These are phyloP conservation scores for Xiphorhynchus elegans DNA, from an alignment of 2,113 vertebrate genomes.

Conservation along the genomic window DNA sequence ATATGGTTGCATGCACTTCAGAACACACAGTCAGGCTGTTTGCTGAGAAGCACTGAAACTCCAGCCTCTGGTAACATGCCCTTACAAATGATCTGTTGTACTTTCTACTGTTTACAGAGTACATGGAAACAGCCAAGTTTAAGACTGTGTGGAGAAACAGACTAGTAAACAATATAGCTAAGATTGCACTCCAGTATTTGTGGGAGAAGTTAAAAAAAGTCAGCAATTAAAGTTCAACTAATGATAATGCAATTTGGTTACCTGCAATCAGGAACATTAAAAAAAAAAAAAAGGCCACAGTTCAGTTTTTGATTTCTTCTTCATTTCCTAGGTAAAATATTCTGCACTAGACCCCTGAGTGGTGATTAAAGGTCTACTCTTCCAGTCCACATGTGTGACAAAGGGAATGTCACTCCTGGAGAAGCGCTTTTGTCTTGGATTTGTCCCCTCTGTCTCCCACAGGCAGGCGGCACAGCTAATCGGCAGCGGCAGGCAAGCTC, in stretches of 20 bases:
- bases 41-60: background rate
- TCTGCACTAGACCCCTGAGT: background rate
- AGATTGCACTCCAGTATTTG: background rate
- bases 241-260: background rate
- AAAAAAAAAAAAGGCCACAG: background rate
- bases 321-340: background rate
- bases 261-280: background rate
- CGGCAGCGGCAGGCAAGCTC: background rate
- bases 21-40: background rate
- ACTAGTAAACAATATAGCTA: background rate
- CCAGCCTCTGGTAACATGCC: background rate
- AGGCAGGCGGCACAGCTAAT: background rate
- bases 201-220: background rate
- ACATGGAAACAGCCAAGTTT: background rate
- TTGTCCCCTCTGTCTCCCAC: background rate
- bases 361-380: background rate
- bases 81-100: background rate
- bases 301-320: background rate
- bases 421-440: background rate
- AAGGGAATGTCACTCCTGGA: background rate
- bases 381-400: background rate
- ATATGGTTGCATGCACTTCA: background rate
- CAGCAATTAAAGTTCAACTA: background rate
- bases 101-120: background rate
- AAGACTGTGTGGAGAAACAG: background rate